phyloP scores from a whole-genome alignment of 2,888 invertebrate genomes.

The Stenchaetothrips biformis region DNA sequence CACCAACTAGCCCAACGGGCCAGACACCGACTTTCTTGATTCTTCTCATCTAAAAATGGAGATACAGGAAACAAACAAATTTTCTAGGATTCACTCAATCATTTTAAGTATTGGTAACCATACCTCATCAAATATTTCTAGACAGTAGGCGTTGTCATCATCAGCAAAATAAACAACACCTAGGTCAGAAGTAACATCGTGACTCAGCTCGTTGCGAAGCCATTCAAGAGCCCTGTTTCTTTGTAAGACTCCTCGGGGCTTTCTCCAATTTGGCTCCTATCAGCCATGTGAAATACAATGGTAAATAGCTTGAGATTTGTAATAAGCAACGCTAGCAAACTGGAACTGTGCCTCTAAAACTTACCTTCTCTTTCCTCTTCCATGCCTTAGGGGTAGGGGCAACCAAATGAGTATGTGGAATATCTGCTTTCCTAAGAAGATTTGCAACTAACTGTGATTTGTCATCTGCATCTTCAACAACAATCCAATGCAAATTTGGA shows the following conservation, averaged over 20 bases:
- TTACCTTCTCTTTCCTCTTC: constrained; percentile 58
- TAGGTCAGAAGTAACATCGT: constrained; percentile 49
- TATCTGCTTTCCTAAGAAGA: constrained; percentile 61
- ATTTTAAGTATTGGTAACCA: too few species aligned
- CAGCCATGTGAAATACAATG: constrained; percentile 40
- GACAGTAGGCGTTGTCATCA: constrained; percentile 90
- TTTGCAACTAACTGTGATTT: constrained; percentile 68
- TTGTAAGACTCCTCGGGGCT: constrained; percentile 86
- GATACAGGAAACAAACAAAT: constrained; percentile 12
- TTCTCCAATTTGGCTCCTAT: constrained; percentile 65
- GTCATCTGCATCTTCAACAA: constrained; percentile 77
- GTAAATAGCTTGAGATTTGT: constrained; percentile 28
- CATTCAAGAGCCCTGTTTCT: constrained; percentile 80
- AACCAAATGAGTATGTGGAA: constrained; percentile 60
- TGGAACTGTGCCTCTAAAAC: too few species aligned
- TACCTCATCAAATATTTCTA: constrained; percentile 86
- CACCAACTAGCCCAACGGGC: constrained; percentile 96
- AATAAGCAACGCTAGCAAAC: too few species aligned
- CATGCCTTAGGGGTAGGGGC: constrained; percentile 65
- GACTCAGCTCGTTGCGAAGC: constrained; percentile 60
- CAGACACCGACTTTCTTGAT: constrained; percentile 83
- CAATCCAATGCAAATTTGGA: constrained; percentile 86
- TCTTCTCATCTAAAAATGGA: constrained; percentile 64
- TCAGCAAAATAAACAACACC: constrained; percentile 93
- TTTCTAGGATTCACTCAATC: not conserved